Percentiles rank a stretch among this genome's conserved stretches.
Evolutionary conservation across 2,113 vertebrate species (phyloP).

Genomic region (Apteryx mantelli): DNA sequence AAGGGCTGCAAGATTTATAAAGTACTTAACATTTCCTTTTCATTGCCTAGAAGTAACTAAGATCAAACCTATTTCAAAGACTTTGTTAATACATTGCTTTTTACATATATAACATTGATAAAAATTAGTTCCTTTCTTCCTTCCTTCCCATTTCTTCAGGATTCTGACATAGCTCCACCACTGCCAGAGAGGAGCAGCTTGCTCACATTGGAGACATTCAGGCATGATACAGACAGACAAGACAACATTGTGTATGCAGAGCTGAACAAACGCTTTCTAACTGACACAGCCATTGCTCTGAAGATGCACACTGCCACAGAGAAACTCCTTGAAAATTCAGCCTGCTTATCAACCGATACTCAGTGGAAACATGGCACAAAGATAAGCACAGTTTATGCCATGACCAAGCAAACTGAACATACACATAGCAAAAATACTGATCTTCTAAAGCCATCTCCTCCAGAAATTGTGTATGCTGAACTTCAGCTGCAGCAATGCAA

Average conservation of each 20-base stretch:
- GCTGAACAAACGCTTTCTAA: conserved; percentile 59
- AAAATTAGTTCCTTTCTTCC: too few relatives aligned
- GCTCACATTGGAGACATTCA: neutral
- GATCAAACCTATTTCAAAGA: neutral
- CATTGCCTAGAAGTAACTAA: neutral
- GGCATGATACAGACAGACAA: neutral
- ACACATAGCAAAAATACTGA: neutral
- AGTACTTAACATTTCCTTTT: neutral
- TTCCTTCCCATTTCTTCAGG: neutral
- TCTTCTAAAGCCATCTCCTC: neutral
- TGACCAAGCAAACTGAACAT: neutral
- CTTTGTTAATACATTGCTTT: neutral
- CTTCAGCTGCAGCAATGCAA: conserved; percentile 51
- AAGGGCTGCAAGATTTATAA: neutral
- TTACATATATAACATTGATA: neutral
- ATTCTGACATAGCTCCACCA: conserved; percentile 48
- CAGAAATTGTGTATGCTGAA: conserved; percentile 63
- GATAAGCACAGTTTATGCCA: neutral
- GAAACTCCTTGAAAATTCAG: neutral
- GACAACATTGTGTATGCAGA: conserved; percentile 69
- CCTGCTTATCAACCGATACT: neutral
- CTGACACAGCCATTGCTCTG: neutral
- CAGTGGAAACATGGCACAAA: neutral
- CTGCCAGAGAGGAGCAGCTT: conserved; percentile 71
- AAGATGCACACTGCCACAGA: neutral